Percentiles rank a stretch among this genome's conserved stretches.
Conservation (phyloP, 2,113 vertebrate species). For the Anarrhichthys ocellatus region DNA sequence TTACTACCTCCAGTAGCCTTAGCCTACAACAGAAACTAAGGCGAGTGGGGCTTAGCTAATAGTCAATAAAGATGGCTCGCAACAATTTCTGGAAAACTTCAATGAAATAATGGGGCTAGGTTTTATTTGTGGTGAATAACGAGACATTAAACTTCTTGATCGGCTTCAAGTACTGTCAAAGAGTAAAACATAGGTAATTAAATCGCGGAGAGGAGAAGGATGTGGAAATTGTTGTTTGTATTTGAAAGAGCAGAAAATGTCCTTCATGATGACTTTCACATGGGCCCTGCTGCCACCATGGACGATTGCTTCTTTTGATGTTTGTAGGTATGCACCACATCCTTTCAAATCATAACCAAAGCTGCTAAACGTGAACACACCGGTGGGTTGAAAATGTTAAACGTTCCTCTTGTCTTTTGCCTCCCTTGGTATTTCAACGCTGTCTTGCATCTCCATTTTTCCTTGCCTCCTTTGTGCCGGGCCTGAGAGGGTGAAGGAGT, state of each 20-base stretch:
- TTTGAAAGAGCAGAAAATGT: slow-evolving; percentile 49
- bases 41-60: background rate
- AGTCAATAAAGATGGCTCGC: background rate
- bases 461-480: slow-evolving; percentile 63
- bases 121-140: slow-evolving; percentile 25
- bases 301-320: slow-evolving; percentile 69
- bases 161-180: background rate
- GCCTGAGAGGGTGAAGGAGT: slow-evolving; percentile 65
- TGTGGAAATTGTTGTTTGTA: background rate
- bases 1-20: background rate
- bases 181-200: slow-evolving; percentile 25
- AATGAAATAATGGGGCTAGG: background rate
- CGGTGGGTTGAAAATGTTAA: slow-evolving; percentile 66
- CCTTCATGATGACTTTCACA: slow-evolving; percentile 57
- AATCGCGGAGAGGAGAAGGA: background rate
- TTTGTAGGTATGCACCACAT: slow-evolving; percentile 30
- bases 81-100: background rate
- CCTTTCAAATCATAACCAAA: slow-evolving; percentile 71
- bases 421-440: slow-evolving; percentile 64
- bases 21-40: too few relatives aligned
- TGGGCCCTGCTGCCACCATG: slow-evolving; percentile 23
- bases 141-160: slow-evolving; percentile 2
- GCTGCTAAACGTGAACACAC: slow-evolving; percentile 63
- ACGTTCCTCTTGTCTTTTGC: slow-evolving; percentile 48
- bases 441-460: slow-evolving; percentile 64